phyloP scores from a whole-genome alignment of 2,797 vertebrate genomes.

The Discoglossus pictus region DNA sequence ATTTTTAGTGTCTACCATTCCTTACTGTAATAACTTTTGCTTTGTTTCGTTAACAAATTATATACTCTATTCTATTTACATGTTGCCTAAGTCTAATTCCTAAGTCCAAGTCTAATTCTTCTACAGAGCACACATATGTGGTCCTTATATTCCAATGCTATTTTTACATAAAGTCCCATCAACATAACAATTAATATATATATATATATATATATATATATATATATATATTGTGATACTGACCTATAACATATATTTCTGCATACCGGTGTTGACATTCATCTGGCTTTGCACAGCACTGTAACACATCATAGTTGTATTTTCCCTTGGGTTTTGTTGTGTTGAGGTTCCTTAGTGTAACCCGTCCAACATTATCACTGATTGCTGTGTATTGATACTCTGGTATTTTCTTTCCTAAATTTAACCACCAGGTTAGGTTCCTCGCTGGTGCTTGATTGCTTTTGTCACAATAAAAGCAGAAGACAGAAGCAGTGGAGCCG shows the following conservation, averaged over 20 bases:
- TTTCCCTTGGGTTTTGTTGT: constrained; percentile 71
- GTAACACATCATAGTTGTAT: constrained; percentile 76
- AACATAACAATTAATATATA: no score
- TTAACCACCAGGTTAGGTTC: constrained; percentile 81
- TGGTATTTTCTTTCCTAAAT: constrained; percentile 72
- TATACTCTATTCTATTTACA: no score
- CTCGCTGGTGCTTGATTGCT: constrained; percentile 65
- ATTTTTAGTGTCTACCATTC: no score
- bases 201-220: no score
- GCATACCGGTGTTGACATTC: constrained; percentile 79
- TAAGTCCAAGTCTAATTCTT: no score
- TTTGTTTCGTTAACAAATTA: no score
- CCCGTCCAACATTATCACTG: constrained; percentile 75
- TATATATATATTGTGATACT: no score
- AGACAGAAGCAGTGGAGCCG: constrained; percentile 80
- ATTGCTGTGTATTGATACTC: constrained; percentile 74
- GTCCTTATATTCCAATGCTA: no score
- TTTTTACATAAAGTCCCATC: no score
- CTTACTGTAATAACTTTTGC: no score
- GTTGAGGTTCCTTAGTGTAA: constrained; percentile 73
- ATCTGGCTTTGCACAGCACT: constrained; percentile 74
- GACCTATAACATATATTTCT: constrained; percentile 85
- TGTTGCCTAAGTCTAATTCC: no score
- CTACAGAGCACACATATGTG: no score
- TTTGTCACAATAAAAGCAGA: constrained; percentile 80